Evolutionary conservation across 2,797 vertebrate species (phyloP), one percentile per base, ranked within the genome.

Genomic region (Chromis chromis): DNA sequence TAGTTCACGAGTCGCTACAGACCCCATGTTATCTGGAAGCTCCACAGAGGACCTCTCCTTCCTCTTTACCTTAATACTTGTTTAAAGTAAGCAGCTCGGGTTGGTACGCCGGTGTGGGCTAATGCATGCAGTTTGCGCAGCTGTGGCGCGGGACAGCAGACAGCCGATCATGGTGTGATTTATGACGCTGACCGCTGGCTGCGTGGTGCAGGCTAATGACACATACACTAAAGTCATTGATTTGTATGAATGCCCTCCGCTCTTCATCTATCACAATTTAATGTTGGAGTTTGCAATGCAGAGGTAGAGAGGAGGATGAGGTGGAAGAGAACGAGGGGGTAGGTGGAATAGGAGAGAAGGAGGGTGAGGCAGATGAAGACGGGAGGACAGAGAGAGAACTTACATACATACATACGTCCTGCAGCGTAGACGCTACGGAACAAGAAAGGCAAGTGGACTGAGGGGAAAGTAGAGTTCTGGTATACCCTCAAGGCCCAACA

Each of bases 201-300:
- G 96, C 96, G 95, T 97, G 95, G 97, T 96, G 96, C 96, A 95
- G 96, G 96, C 97, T 99, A 99, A 99, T 99, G 98, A 99, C 97
- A 99, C 97, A 96, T 96, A 99, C 97, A 96, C 96, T 96, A 96
- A 97, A 98, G 96, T 97, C 98, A 99, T 99, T 99, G 98, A 99
- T 99, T 99, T 99, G 97, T 99, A 98, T 98, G 97, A 98, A 97
- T 97, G 96, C 96, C 96, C 98, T 98, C 98, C 96, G 95, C 95
- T 97, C 96, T 97, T 96, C 98, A 99, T 99, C 98, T 98, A 99
- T 99, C 98, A 99, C 97, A 98, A 99, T 99, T 98, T 97, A 99
- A 98, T 97, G 97, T 87, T 88, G 81, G 96, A 96, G 96, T 98
- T 98, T 97, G 98, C 96, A 96, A 97, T 96, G 97, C 96, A 97